phyloP scores from a whole-genome alignment of 2,888 invertebrate genomes.

The Rhodophaea formosa region DNA sequence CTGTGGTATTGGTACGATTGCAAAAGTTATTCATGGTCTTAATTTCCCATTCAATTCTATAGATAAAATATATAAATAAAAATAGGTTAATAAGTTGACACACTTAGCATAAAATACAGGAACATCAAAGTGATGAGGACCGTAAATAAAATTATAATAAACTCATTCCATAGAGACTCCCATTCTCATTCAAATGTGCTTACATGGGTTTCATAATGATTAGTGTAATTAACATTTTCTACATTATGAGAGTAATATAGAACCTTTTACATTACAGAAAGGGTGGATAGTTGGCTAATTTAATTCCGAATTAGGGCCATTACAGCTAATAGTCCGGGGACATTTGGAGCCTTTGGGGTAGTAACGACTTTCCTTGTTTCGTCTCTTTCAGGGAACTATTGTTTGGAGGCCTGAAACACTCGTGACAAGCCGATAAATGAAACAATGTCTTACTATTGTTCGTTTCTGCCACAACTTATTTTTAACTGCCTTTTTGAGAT shows the following conservation, averaged over 20 bases:
- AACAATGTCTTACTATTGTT: neutral
- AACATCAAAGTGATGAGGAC: no score
- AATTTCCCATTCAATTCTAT: no score
- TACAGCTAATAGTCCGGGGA: conserved; percentile 13
- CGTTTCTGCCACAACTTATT: neutral
- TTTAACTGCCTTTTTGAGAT: neutral
- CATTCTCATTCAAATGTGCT: neutral
- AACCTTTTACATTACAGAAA: neutral
- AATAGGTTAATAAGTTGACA: no score
- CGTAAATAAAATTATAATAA: neutral
- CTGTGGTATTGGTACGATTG: no score
- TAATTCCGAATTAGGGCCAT: conserved; percentile 9
- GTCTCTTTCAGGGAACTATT: conserved; percentile 1
- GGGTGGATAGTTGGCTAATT: conserved; percentile 7
- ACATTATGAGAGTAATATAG: neutral
- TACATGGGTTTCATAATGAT: conserved; percentile 5
- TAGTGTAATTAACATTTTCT: neutral
- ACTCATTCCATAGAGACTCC: neutral
- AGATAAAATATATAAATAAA: no score
- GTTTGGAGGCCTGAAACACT: neutral
- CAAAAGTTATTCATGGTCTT: no score
- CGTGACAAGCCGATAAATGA: neutral
- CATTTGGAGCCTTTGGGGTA: neutral
- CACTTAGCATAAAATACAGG: no score
- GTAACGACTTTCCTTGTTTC: conserved; percentile 13